Base-by-base conservation (phyloP, 2,888 invertebrate genomes). In the Drepanosiphum platanoidis region DNA sequence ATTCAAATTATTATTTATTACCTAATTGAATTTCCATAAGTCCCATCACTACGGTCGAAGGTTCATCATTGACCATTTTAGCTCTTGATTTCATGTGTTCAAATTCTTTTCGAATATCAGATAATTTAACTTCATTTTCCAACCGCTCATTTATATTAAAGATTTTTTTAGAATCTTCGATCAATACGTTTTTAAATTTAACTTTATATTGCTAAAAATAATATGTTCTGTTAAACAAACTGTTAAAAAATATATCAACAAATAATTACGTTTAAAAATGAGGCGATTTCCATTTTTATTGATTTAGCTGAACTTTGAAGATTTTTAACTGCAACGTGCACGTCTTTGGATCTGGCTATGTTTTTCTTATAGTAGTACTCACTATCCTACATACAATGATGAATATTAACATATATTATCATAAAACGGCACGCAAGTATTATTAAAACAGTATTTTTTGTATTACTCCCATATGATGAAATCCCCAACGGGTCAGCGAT, bases 21-120 rank as follows among this genome's bases (percentile, higher is more conserved):
- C 84, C 68, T 39, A 77, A 39, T 52, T 84, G n/a, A 13, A 84
- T 58, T 68, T 84, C 77, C 1, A 84, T 32, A 0, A 68, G 32
- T 52, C 84, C 84, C 7, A 84, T 36, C 32, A 39, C 30, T 36
- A 70, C 1, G 30, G 27, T 75, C 1, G 2, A 13, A 30, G 68
- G 77, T 52, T 84, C 68, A 0, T 68, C 52, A 1, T 39, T 13
- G 11, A 84, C 58, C 9, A 32, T 32, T 22, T 77, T 30, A 9
- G 30, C 15, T 36, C 11, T 36, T 1, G 9, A 32, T n/a, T 22
- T 18, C 13, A 81, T 15, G 4, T 27, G 8, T 1, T 71, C 30
- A 18, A 58, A 81, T 4, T 71, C 34, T 5, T 1, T 4, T 27
- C 71, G 71, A 15, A 81, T 58, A 27, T 71, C 71, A 18, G 13